A percentile compares a stretch with the other conserved stretches of the same genome.
Evolutionary conservation across 2,113 vertebrate species (phyloP).

Genomic region (Pitta sordida): DNA sequence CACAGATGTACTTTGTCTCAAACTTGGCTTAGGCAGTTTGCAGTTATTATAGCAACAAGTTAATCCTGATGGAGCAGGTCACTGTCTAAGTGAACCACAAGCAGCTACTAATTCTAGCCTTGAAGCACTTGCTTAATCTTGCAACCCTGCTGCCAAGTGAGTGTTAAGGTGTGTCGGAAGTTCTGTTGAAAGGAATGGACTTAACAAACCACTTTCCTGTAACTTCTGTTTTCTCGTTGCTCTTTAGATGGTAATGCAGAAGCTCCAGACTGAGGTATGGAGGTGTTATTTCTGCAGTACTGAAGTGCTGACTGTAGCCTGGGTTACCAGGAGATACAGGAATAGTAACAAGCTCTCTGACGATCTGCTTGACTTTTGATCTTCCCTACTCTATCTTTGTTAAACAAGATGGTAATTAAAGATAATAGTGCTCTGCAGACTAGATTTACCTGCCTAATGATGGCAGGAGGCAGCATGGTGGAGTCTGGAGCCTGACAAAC

Average conservation of each 20-base stretch:
- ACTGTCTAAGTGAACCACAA: background rate
- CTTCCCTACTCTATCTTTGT: background rate
- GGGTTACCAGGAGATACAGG: background rate
- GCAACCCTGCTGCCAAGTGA: background rate
- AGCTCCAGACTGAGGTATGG: background rate
- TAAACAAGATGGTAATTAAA: slow-evolving; percentile 42
- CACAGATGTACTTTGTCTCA: background rate
- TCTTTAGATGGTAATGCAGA: background rate
- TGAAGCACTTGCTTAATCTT: background rate
- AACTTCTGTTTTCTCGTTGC: background rate
- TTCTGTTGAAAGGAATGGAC: background rate
- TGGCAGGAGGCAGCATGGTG: background rate
- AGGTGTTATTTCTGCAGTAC: background rate
- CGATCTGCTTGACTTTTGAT: background rate
- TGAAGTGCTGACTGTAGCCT: background rate
- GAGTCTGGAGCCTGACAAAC: background rate
- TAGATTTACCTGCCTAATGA: background rate
- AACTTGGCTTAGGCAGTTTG: background rate
- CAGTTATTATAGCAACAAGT: background rate
- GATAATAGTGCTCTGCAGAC: background rate
- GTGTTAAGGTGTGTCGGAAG: background rate
- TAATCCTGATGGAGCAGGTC: background rate
- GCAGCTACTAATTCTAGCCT: background rate
- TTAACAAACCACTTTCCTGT: background rate
- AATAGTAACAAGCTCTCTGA: background rate